phyloP scores from a whole-genome alignment of 2,113 vertebrate genomes.

The Barbus barbus region DNA sequence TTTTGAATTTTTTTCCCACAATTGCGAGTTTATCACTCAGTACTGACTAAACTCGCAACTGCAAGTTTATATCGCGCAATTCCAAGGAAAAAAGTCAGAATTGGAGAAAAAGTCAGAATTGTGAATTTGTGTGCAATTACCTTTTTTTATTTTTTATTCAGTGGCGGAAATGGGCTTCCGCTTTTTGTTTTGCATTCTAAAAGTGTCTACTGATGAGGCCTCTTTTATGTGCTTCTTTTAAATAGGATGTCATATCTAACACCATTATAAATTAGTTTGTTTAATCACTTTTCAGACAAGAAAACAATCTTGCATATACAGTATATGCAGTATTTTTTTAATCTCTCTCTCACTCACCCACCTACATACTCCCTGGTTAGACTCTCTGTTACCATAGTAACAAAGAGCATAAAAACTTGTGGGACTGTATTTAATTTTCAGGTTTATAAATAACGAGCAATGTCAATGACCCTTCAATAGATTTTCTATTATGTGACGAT shows the following conservation, averaged over 20 bases:
- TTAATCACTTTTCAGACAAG: not conserved
- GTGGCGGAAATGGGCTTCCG: too few relatives aligned
- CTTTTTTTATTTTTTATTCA: too few relatives aligned
- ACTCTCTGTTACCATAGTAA: conserved; percentile 57
- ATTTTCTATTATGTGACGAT: conserved; percentile 1
- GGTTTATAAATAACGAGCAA: conserved; percentile 14
- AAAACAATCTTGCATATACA: not conserved
- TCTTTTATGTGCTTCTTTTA: too few relatives aligned
- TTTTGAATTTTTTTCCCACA: too few relatives aligned
- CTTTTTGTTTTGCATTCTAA: too few relatives aligned
- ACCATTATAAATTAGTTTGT: not conserved
- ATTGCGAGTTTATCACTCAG: too few relatives aligned
- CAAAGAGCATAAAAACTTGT: conserved; percentile 20
- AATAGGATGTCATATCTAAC: not conserved
- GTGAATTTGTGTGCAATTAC: too few relatives aligned
- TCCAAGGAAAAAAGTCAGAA: too few relatives aligned
- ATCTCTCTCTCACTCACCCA: not conserved
- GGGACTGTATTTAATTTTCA: conserved; percentile 8
- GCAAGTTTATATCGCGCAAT: too few relatives aligned
- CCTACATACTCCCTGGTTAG: conserved; percentile 2
- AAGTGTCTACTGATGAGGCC: not conserved
- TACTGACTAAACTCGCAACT: too few relatives aligned
- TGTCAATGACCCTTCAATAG: conserved; percentile 8
- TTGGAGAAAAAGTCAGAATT: too few relatives aligned
- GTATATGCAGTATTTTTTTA: not conserved